Base-by-base conservation (phyloP, 2,888 invertebrate genomes). In the Acrobasis repandana region DNA sequence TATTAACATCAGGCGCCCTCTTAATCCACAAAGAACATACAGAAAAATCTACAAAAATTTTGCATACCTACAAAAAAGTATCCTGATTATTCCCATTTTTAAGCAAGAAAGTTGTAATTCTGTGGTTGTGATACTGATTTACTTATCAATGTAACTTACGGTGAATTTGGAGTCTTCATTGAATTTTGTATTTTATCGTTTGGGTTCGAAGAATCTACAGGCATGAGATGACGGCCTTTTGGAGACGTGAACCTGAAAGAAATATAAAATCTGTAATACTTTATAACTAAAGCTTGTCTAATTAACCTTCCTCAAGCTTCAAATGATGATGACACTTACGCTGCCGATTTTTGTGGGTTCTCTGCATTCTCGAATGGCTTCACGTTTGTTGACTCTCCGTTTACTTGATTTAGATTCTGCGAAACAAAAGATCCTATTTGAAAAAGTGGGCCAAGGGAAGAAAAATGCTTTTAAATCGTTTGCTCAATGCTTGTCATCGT, bases 241-340 rank as follows among this genome's bases (percentile, higher is more conserved):
- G 80, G 79, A n/a, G 79, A 72, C 10, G 71, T 18, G n/a, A 67
- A 65, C n/a, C 83, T 82, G 70, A 34, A 16, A 9, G 48, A 54
- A 61, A 15, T 28, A 59, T 56, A 11, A 16, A 54, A 16, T 4
- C 0, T 33, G 4, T 20, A 28, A n/a, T n/a, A n/a, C n/a, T 36
- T 43, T n/a, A 2, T 1, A 38, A 14, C 3, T 43, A 43, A 43
- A 43, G 5, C 38, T 1, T 11, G 10, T 38, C 38, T 10, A n/a
- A n/a, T 28, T 6, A 5, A 38, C 1, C 9, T 36, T 10, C 8
- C 38, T 38, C 1, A 6, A 38, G 14, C 6, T 28, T 11, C 11
- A 38, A n/a, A n/a, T 36, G 2, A 11, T 38, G 3, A 14, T 43
- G 2, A 43, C 11, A 43, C 43, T 43, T 43, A 43, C 43, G 43